phyloP scores from a whole-genome alignment of 2,113 vertebrate genomes.

The Raja brachyura region DNA sequence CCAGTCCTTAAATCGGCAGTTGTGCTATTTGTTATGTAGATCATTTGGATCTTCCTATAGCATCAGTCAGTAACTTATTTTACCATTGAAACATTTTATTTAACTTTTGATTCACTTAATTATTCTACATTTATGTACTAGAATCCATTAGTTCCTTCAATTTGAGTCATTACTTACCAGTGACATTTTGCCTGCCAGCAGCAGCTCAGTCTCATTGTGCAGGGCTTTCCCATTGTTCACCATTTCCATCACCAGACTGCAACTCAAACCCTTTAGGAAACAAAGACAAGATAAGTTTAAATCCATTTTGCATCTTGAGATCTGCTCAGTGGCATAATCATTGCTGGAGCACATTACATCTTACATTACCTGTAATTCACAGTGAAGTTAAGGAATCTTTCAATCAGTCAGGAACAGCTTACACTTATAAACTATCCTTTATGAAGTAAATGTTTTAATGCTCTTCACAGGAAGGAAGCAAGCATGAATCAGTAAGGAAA shows the following conservation, averaged over 20 bases:
- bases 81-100: not conserved
- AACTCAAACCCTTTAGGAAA: constrained; percentile 67
- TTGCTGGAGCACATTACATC: not conserved
- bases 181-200: constrained; percentile 82
- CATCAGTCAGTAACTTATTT: too few relatives aligned
- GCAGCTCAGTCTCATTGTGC: constrained; percentile 86
- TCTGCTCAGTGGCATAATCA: not conserved
- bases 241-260: constrained; percentile 78
- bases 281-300: constrained; percentile 15
- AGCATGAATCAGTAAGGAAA: not conserved
- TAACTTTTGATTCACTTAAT: not conserved
- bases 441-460: not conserved
- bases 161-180: constrained; percentile 63
- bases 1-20: not conserved
- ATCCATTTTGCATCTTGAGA: not conserved
- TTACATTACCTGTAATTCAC: not conserved
- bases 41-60: too few relatives aligned
- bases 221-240: constrained; percentile 82
- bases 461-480: not conserved
- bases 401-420: not conserved
- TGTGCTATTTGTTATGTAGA: too few relatives aligned
- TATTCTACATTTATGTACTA: not conserved
- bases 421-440: not conserved
- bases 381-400: not conserved
- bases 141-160: not conserved